Evolutionary conservation across 2,888 invertebrate genomes (phyloP).

Genomic region (Yponomeuta cagnagella): DNA sequence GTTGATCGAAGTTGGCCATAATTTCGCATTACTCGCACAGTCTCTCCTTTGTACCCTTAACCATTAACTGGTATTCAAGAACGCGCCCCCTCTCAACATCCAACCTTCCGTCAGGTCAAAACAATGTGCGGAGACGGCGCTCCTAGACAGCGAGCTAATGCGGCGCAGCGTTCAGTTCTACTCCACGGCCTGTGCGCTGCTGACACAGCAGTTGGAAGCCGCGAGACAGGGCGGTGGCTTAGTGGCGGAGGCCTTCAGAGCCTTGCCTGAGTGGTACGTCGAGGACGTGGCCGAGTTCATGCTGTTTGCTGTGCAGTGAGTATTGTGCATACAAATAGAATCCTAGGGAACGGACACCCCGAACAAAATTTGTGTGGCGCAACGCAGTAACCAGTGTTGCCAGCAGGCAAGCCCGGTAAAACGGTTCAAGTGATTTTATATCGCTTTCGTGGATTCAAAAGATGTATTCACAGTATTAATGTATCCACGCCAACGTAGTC

Average conservation of each 20-base stretch:
- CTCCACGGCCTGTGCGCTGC: conserved; percentile 87
- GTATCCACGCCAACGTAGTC: too few species aligned
- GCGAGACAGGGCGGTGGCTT: conserved; percentile 61
- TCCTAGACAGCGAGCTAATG: conserved; percentile 90
- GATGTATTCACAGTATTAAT: too few species aligned
- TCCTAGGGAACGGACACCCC: too few species aligned
- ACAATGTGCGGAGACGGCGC: conserved; percentile 91
- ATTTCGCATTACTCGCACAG: too few species aligned
- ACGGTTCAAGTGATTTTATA: too few species aligned
- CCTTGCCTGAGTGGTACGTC: conserved; percentile 97
- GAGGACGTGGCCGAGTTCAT: conserved; percentile 98
- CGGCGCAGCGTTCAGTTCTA: conserved; percentile 91
- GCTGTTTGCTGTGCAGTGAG: conserved; percentile 94
- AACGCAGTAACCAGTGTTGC: too few species aligned
- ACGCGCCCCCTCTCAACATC: not conserved
- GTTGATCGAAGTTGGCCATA: too few species aligned
- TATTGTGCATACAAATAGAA: conserved; percentile 28
- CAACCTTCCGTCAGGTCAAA: conserved; percentile 79
- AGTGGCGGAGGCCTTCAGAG: conserved; percentile 83
- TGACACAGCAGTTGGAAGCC: conserved; percentile 79
- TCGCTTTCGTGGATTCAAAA: too few species aligned
- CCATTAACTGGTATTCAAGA: too few species aligned
- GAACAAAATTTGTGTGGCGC: too few species aligned
- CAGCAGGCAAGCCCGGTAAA: too few species aligned
- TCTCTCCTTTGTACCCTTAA: too few species aligned